phyloP scores from a whole-genome alignment of 2,888 invertebrate genomes.

The Trypoxylon attenuatum region DNA sequence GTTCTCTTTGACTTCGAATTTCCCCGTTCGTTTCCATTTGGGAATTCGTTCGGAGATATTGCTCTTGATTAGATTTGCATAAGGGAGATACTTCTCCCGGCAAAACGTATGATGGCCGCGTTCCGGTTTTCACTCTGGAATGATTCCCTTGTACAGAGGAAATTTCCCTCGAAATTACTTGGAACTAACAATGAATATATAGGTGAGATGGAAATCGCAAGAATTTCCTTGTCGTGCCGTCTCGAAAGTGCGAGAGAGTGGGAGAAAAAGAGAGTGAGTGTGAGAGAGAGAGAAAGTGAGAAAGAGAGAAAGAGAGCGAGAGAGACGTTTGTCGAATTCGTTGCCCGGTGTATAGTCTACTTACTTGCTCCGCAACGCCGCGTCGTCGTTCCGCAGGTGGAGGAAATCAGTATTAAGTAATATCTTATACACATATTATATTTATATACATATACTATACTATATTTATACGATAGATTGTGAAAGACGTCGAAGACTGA shows the following conservation, averaged over 20 bases:
- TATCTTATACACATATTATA: slow-evolving; percentile 42
- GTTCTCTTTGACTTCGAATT: neutral
- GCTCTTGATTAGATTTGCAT: slow-evolving; percentile 37
- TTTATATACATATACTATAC: slow-evolving; percentile 39
- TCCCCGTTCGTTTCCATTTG: slow-evolving; percentile 10
- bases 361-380: slow-evolving; percentile 22
- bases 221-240: slow-evolving; percentile 1
- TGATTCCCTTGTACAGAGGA: slow-evolving; percentile 11
- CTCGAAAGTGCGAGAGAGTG: too few relatives aligned
- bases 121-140: slow-evolving; percentile 8
- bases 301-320: too few relatives aligned
- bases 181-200: neutral
- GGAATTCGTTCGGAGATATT: slow-evolving; percentile 21
- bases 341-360: slow-evolving; percentile 17
- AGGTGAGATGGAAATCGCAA: neutral
- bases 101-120: neutral
- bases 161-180: slow-evolving; percentile 26
- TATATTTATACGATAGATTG: slow-evolving; percentile 60
- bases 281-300: too few relatives aligned
- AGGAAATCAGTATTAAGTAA: slow-evolving; percentile 45
- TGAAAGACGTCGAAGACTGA: slow-evolving; percentile 72
- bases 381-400: slow-evolving; percentile 28
- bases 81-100: slow-evolving; percentile 26
- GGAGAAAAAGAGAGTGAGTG: too few relatives aligned
- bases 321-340: slow-evolving; percentile 23